These are phyloP conservation scores for Pipra filicauda DNA, from an alignment of 2,113 vertebrate species.

Conservation along the genomic window DNA sequence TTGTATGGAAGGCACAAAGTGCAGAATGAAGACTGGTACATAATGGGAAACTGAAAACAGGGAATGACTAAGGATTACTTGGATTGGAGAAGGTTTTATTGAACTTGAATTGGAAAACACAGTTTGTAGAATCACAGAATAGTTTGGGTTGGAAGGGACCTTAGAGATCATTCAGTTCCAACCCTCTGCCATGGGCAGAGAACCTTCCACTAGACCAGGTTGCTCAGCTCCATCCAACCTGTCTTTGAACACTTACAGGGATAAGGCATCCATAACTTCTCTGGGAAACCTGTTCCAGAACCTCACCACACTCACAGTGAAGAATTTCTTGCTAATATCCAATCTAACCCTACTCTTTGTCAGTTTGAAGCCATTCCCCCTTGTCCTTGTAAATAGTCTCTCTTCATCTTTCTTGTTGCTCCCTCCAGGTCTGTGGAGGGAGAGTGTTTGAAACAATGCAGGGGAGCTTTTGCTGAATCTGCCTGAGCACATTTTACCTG, in stretches of 20 bases:
- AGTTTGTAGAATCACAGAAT: not conserved
- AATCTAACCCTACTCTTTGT: not conserved
- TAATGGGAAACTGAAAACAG: not conserved
- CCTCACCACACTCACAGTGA: not conserved
- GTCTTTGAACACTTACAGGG: not conserved
- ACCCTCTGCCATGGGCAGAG: accelerated
- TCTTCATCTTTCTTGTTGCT: not conserved
- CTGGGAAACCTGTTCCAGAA: too few relatives aligned
- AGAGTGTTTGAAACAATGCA: not conserved
- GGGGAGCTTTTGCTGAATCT: not conserved
- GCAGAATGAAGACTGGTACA: not conserved
- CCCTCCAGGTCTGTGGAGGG: not conserved
- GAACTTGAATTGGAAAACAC: not conserved
- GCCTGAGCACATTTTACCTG: accelerated
- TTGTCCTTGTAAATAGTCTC: not conserved
- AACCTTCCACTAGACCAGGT: not conserved
- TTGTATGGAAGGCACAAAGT: not conserved
- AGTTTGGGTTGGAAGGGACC: not conserved
- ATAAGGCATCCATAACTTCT: not conserved
- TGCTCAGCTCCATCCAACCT: not conserved
- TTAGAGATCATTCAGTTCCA: not conserved
- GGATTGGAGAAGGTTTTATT: not conserved
- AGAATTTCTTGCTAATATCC: not conserved
- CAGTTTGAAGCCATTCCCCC: not conserved
- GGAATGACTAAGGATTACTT: not conserved